phyloP scores from a whole-genome alignment of 1,140 invertebrate species.

The roundworm (Caenorhabditis elegans) region WBcel235 BX284604.4:6367501-6368000 shows the following conservation, averaged over 20 bases:
- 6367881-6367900: conserved; percentile 7
- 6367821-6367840: neutral
- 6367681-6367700: neutral
- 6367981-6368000: no score
- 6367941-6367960: conserved; percentile 12
- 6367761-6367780: no score
- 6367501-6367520: neutral
- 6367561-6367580: neutral
- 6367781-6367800: neutral
- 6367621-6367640: neutral
- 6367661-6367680: conserved; percentile 28
- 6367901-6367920: conserved; percentile 3
- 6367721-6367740: neutral
- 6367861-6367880: neutral
- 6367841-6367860: neutral
- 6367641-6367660: neutral
- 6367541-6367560: neutral
- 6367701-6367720: no score
- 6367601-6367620: conserved; percentile 26
- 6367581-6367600: conserved; percentile 17
- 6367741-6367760: neutral
- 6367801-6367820: neutral
- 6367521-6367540: conserved; percentile 16
- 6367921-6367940: neutral
- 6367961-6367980: conserved; percentile 19